Evolutionary conservation across 2,888 invertebrate species (phyloP), one percentile per base, ranked within the genome.

Genomic region (Halictus quadricinctus): DNA sequence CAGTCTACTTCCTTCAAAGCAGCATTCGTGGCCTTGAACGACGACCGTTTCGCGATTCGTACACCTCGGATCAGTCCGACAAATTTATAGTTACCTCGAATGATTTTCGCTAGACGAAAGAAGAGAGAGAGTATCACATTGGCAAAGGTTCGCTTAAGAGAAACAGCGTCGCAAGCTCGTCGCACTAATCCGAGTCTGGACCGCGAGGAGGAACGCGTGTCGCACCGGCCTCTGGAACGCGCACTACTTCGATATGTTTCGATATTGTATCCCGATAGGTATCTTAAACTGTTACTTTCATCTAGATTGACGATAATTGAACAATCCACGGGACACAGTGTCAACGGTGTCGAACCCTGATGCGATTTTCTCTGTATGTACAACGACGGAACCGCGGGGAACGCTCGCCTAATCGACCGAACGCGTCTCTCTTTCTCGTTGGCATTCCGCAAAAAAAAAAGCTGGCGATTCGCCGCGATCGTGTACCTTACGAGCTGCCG

Each of bases 311-410:
- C 36, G 69, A 85, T 25, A 66, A 79, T 76, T 72, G 69, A 84
- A 73, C 79, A 29, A 46, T 29, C 50, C 81, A 79, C 86, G 78
- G 81, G 70, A 70, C 73, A 80, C 80, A 36, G 0, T n/a, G 70
- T 70, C 80, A 36, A 70, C 46, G 46, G 58, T 60, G 81, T 50
- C 60, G 46, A 66, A 79, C 79, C 69, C 80, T 73, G 80, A 83
- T 72, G 72, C 48, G 58, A 81, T 80, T 41, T 48, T 21, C 60
- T 64, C 75, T 72, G 46, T 82, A 79, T 74, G 46, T 82, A n/a
- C 78, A 87, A 76, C 54, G n/a, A 25, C 29, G 79, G 72, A 84
- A 69, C 76, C 82, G 54, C 73, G 80, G 81, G 79, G 72, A 88
- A 80, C 80, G 74, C 76, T 21, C 41, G 69, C 69, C 36, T 41